These are phyloP conservation scores for Halocynthia roretzi DNA, from an alignment of 23 tunicate genomes.

Conservation along the genomic window DNA sequence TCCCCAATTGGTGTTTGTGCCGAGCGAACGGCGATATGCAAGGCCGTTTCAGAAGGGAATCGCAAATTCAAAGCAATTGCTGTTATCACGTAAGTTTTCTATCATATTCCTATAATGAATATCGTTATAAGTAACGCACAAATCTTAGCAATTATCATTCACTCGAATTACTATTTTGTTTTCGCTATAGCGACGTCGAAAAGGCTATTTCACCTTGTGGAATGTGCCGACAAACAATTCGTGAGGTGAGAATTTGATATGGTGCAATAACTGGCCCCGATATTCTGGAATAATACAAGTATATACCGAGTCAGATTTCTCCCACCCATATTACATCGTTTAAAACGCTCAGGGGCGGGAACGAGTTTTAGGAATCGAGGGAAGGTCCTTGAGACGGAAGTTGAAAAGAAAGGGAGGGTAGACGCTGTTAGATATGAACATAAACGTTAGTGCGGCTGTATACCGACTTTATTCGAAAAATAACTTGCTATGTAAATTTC, in stretches of 20 bases:
- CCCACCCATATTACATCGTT: no score
- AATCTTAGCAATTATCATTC: no score
- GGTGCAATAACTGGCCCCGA: no score
- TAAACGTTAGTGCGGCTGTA: neutral
- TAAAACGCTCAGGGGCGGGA: no score
- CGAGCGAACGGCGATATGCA: constrained; percentile 63
- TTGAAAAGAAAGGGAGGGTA: no score
- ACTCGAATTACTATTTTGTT: neutral
- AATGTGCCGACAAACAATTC: constrained; percentile 61
- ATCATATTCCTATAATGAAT: neutral
- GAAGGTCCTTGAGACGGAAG: no score
- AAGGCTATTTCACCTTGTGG: constrained; percentile 74
- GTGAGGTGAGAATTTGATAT: constrained; percentile 45
- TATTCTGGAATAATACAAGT: no score
- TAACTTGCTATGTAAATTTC: neutral
- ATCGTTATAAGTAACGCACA: neutral
- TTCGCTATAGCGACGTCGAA: constrained; percentile 37
- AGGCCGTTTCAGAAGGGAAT: constrained; percentile 77
- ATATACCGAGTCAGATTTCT: no score
- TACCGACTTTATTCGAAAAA: neutral
- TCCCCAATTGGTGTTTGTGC: constrained; percentile 76
- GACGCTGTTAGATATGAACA: neutral
- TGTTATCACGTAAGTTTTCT: constrained; percentile 43
- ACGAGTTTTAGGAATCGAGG: no score
- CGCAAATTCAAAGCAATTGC: constrained; percentile 46